Evolutionary conservation across 2,888 invertebrate species (phyloP), one percentile per base, ranked within the genome.

Genomic region (Venusia cambrica): DNA sequence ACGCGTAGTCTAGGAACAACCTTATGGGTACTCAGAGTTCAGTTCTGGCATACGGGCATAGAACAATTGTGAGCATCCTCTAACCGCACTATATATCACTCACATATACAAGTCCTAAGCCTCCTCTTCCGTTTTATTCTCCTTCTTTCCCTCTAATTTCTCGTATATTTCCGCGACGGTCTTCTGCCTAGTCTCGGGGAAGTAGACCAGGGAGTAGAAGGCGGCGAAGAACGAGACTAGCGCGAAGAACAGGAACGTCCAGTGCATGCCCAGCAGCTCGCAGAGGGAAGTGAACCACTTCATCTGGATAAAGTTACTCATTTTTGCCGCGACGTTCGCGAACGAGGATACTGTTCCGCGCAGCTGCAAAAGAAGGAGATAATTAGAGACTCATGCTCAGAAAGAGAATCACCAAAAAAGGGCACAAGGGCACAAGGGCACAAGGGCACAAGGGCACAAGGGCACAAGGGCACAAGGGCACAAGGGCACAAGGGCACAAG

Each of bases 291-390:
- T 73, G 68, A 87, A 87, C 81, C 83, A 84, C 46, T 84, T 87
- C 55, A 76, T 78, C 44, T 87, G 85, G 15, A 81, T 39, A 51
- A 87, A 87, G 57, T 85, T 87, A 61, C 81, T 81, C 34, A 83
- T 58, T 51, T 87, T 85, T 0, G 84, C 80, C 48, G 74, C 73
- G 7, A 83, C 71, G 67, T 84, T 87, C 3, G 84, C 77, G 44
- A 84, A 70, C 0, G 85, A 66, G 1, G 84, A 83, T 2, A 87
- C 85, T 11, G 79, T 83, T 13, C 85, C 83, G 0, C 85, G 75
- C 1, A 84, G 58, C 85, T 87, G 72, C 2, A 73, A 72, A 6
- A 11, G 0, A 40, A 28, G 26, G 33, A 29, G 3, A 9, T 11
- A 25, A 16, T 5, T n/a, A n/a, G n/a, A n/a, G n/a, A n/a, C n/a